Evolutionary conservation across 2,888 invertebrate genomes (phyloP), one percentile per base, ranked within the genome.

Genomic region (Patella pellucida): DNA sequence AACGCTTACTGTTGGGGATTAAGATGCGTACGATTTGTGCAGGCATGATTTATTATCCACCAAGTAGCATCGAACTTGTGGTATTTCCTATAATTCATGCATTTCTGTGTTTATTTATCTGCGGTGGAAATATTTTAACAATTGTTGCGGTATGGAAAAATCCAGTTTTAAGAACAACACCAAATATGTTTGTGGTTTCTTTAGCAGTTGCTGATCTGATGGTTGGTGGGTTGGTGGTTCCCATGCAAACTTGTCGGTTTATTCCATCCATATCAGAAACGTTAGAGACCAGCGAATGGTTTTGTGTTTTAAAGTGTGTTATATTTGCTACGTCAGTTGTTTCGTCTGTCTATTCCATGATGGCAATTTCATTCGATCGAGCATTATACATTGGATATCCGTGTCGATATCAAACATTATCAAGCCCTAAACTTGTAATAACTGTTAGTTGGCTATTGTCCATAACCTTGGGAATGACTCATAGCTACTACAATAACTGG

Each of bases 161-260:
- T 69, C 73, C 72, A 16, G 41, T 52, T 14, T 73, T 81, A 12
- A 72, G 72, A 56, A 81, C 78, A 11, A 74, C 76, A 23, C 76
- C 81, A 27, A 81, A 79, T 68, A 75, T 79, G 72, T 81, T 78
- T 74, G 77, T 81, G n/a, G 77, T 74, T 0, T 77, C 78, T 16
- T 50, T 81, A 52, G 81, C 81, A 9, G 67, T 79, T 9, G 76
- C 78, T 1, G 81, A 81, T 70, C 70, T 77, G 3, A 69, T 81
- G 23, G 77, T 78, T 12, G 75, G 79, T 62, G 62, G 62, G 1
- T 27, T 79, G 4, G 71, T 73, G 69, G 67, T 74, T n/a, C 54
- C 76, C 3, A 27, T 77, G 4, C 71, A 75, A n/a, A 73, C 71
- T 14, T 69, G 75, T 19, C 69, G 67, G 51, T 67, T 27, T 11